Base-by-base conservation (phyloP, 2,888 invertebrate species). In the Choristoneura rosaceana region DNA sequence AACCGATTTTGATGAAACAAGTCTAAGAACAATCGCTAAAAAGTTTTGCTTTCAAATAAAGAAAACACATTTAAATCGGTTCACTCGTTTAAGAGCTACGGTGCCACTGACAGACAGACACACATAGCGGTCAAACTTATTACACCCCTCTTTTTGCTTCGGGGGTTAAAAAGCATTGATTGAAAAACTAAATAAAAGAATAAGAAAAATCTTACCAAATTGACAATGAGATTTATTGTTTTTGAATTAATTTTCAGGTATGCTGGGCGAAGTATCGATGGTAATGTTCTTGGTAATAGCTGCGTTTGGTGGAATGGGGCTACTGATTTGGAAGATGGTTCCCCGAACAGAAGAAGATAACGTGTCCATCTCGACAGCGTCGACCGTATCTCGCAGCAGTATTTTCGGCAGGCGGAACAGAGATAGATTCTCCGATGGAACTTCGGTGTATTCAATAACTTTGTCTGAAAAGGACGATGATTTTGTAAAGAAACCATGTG, bases 251-350 rank as follows among this genome's bases (percentile, higher is more conserved):
- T 70, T 91, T 92, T 17, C 89, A 95, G 94, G 90, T 81, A 89
- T 89, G 80, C 89, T 90, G 74, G 93, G 94, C 17, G 94, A 94
- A 82, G 88, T 95, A 59, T 87, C 92, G 4, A 76, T 95, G 55
- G 94, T 95, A 45, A 94, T 95, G 83, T 94, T 95, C 82, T 81
- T 95, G 70, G 94, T 95, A 68, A 93, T 95, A n/a, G 94, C 95
- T 17, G 95, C 95, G 34, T 93, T 95, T 73, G 95, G 95, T 34
- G 95, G 95, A 10, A 87, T 95, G 55, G 94, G 95, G 3, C 86
- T 95, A 50, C 82, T 95, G 66, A 94, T 95, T 75, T 92, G 95
- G 89, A 95, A 95, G 82, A 89, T 95, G 81, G 94, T 95, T 45
- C 95, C 95, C 45, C 95, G 94, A 83, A 84, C 87, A 7, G 94